phyloP scores from a whole-genome alignment of 2,888 invertebrate genomes.

The Micropterix aruncella region DNA sequence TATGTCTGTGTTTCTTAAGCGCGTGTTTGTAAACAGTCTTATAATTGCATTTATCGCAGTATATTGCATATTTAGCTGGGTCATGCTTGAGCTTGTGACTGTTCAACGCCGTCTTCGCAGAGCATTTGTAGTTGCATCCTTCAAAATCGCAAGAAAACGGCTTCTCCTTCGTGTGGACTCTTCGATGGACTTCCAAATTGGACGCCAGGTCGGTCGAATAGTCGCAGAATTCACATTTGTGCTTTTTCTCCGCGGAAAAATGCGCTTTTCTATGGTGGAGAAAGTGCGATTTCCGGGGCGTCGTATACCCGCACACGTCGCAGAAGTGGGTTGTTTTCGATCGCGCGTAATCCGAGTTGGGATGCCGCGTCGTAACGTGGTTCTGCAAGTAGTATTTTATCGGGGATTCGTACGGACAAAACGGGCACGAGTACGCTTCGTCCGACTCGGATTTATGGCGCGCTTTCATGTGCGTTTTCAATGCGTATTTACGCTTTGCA shows the following conservation, averaged over 20 bases:
- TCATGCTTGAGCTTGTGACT: slow-evolving; percentile 19
- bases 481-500: background rate
- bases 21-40: slow-evolving; percentile 20
- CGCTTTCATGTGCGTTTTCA: slow-evolving; percentile 4
- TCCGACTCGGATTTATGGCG: slow-evolving; percentile 3
- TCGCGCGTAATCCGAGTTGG: slow-evolving; percentile 3
- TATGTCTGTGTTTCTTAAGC: slow-evolving; percentile 18
- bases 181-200: slow-evolving; percentile 19
- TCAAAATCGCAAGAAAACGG: slow-evolving; percentile 14
- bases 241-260: slow-evolving; percentile 8
- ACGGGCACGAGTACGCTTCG: slow-evolving; percentile 1
- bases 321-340: slow-evolving; percentile 10
- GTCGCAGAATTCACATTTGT: slow-evolving; percentile 16
- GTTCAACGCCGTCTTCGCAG: slow-evolving; percentile 17
- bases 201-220: slow-evolving; percentile 16
- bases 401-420: slow-evolving; percentile 4
- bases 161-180: slow-evolving; percentile 16
- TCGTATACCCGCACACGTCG: slow-evolving; percentile 17
- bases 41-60: slow-evolving; percentile 22
- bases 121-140: slow-evolving; percentile 14
- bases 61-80: slow-evolving; percentile 16
- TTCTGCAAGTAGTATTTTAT: slow-evolving; percentile 5
- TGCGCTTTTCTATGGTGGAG: slow-evolving; percentile 17
- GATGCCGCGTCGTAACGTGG: slow-evolving; percentile 4
- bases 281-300: slow-evolving; percentile 16